Base-by-base conservation (phyloP, 1,140 invertebrate species). In the Camponotus floridanus region DNA sequence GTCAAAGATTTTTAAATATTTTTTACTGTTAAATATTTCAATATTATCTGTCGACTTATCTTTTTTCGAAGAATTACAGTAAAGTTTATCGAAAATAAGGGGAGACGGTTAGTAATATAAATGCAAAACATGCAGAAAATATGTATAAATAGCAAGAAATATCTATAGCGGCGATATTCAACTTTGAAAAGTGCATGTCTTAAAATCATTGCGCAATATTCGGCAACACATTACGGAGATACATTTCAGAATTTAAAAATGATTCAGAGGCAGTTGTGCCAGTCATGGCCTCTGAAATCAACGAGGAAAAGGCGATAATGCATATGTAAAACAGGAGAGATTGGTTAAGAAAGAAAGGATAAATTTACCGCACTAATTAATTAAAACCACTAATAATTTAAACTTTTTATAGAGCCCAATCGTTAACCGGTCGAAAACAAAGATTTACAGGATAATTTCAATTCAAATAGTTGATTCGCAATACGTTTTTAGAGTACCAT, bases 1-100 rank as follows among this genome's bases (percentile, higher is more conserved):
- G 57, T 39, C 3, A 26, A 26, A 76, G 15, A 74, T 74, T 74
- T n/a, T 26, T 0, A 26, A 76, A 62, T 64, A 42, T 76, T 21
- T n/a, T 6, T 13, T 6, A 15, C 21, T n/a, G 1, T 36, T 59
- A 45, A 62, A 76, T 76, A 21, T 42, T 59, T 11, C 36, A 11
- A 2, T 21, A 57, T 36, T 71, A 57, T 21, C 51, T 11, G 3
- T 5, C 39, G 3, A 21, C 21, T 59, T 76, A 39, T 76, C 13
- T 39, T 64, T 48, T 51, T 61, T 64, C 39, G 3, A 45, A 64
- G 0, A 76, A 33, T 62, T 45, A 7, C 39, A 11, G 13, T 33
- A 4, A 57, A 76, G 59, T 31, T 62, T 64, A 33, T 31, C 31
- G 26, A 64, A 64, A 64, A 36, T 64, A 51, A 51, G 4, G 3